Evolutionary conservation across 35 echinoderm and acorn worm species (phyloP).

Genomic region (Amphiura filiformis): DNA sequence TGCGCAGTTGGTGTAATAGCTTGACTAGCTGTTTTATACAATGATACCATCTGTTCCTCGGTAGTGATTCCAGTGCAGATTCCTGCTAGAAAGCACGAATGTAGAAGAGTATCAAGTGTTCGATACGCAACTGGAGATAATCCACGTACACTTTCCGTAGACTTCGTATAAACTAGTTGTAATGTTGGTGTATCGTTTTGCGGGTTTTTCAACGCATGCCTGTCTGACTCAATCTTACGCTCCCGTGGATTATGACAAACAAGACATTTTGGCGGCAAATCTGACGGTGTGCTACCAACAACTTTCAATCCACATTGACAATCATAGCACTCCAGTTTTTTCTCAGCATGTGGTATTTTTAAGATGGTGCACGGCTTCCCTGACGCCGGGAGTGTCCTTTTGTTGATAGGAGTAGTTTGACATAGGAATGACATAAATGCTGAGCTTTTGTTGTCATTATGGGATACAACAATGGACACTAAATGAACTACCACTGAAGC

Average conservation of each 20-base stretch:
- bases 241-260: neutral
- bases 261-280: neutral
- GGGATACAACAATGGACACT: conserved; percentile 2
- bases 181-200: neutral
- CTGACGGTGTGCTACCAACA: neutral
- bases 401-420: neutral
- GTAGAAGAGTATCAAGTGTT: neutral
- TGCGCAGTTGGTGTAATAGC: neutral
- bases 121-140: conserved; percentile 6
- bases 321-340: neutral
- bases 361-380: neutral
- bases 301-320: conserved; percentile 5
- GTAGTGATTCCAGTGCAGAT: neutral
- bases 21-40: neutral
- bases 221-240: neutral
- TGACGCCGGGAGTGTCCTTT: conserved; percentile 4
- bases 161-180: neutral
- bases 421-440: neutral
- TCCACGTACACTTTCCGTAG: neutral
- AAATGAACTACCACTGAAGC: conserved; percentile 30
- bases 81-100: neutral
- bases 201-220: neutral
- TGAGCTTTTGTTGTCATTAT: neutral
- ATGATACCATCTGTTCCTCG: neutral
- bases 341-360: neutral